Evolutionary conservation across 2,113 vertebrate genomes (phyloP).

Genomic region (Oenanthe oenanthe): DNA sequence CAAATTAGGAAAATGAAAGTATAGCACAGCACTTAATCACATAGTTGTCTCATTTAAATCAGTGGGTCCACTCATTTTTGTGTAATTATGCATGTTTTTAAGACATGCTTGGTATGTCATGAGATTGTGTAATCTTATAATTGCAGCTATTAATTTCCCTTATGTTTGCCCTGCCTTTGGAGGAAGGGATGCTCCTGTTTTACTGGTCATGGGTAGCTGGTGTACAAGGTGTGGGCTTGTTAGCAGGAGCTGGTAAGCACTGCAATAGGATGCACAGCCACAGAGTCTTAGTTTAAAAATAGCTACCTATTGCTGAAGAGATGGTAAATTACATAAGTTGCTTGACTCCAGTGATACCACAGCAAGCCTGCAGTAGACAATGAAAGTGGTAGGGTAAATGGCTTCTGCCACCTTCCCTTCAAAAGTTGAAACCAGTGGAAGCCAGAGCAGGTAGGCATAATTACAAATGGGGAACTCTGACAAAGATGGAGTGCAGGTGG

Average conservation of each 20-base stretch:
- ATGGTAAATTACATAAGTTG: not conserved
- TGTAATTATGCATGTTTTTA: conserved; percentile 40
- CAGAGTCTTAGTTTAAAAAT: not conserved
- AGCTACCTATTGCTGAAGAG: not conserved
- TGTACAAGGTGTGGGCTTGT: not conserved
- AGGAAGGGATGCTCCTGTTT: not conserved
- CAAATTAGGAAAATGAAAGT: conserved; percentile 41
- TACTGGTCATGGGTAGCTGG: not conserved
- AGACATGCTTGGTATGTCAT: conserved; percentile 14
- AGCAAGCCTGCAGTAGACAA: not conserved
- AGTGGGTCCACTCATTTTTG: not conserved
- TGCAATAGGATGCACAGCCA: not conserved
- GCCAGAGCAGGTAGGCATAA: not conserved
- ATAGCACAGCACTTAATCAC: conserved; percentile 18
- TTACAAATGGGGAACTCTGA: not conserved
- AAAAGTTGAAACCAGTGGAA: not conserved
- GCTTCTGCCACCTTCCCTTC: not conserved
- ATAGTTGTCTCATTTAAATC: conserved; percentile 30
- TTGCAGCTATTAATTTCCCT: conserved; percentile 32
- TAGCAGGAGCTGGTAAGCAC: not conserved
- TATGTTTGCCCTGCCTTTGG: not conserved
- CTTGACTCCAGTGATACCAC: not conserved
- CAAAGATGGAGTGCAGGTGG: not conserved
- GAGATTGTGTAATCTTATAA: conserved; percentile 25
- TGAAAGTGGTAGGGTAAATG: not conserved